These are phyloP conservation scores for Dermochelys coriacea DNA, from an alignment of 2,797 vertebrate species.

Conservation along the genomic window DNA sequence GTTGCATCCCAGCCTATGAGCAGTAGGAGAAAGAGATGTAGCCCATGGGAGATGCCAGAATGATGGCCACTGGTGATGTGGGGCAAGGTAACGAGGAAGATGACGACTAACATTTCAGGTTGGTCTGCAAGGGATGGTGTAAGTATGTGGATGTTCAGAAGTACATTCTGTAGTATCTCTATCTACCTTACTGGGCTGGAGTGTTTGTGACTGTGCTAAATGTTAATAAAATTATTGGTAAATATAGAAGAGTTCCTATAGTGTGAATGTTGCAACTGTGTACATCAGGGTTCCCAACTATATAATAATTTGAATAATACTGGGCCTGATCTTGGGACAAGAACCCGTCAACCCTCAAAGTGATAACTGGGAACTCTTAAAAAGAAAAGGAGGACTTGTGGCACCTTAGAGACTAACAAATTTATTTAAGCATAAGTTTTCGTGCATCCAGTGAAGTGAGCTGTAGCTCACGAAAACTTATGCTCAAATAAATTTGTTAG, in stretches of 20 bases:
- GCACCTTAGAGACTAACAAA: too few species aligned
- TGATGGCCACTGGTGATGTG: background rate
- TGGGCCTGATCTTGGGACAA: too few species aligned
- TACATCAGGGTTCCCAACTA: background rate
- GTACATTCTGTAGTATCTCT: background rate
- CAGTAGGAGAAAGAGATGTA: background rate
- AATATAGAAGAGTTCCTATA: background rate
- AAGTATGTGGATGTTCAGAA: background rate
- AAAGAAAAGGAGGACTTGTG: too few species aligned
- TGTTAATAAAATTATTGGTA: background rate
- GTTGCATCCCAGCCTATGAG: background rate
- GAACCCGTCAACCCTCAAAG: too few species aligned
- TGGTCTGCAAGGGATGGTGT: background rate
- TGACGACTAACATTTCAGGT: background rate
- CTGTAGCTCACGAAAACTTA: too few species aligned
- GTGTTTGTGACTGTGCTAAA: background rate
- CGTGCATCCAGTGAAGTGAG: too few species aligned
- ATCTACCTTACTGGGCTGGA: background rate
- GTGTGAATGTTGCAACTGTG: background rate
- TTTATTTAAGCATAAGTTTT: too few species aligned
- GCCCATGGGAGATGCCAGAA: background rate
- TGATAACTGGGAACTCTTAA: background rate
- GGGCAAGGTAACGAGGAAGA: background rate
- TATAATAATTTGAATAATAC: background rate
- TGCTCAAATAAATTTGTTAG: too few species aligned